Conservation (phyloP, 2,888 invertebrate genomes). For the Stenotaenia linearis region DNA sequence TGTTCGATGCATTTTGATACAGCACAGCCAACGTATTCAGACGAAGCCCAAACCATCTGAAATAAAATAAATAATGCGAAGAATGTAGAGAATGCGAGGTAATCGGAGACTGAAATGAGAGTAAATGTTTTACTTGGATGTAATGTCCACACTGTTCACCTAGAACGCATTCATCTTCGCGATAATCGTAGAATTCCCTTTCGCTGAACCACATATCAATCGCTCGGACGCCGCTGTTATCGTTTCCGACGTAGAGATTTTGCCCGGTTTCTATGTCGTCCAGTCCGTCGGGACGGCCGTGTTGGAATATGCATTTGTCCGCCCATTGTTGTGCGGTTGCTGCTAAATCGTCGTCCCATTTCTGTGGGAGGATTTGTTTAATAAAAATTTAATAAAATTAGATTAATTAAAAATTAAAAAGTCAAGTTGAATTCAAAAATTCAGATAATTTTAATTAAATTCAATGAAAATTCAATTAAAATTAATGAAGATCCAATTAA, state of each 20-base stretch:
- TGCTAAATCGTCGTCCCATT: slow-evolving; percentile 13
- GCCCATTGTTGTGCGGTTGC: slow-evolving; percentile 3
- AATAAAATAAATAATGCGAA: not conserved
- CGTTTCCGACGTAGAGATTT: not conserved
- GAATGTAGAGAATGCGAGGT: too few relatives aligned
- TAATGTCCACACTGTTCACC: slow-evolving; percentile 28
- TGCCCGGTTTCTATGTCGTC: not conserved
- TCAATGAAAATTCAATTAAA: too few relatives aligned
- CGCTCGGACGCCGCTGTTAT: not conserved
- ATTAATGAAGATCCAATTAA: too few relatives aligned
- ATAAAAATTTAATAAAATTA: too few relatives aligned
- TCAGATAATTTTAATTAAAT: too few relatives aligned
- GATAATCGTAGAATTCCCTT: not conserved
- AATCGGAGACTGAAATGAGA: too few relatives aligned
- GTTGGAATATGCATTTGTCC: slow-evolving; percentile 13
- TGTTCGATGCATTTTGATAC: not conserved
- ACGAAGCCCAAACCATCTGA: slow-evolving; percentile 17
- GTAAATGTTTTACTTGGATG: slow-evolving; percentile 22
- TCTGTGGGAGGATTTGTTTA: too few relatives aligned
- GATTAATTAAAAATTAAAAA: too few relatives aligned
- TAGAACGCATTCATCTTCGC: not conserved
- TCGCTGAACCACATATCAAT: slow-evolving; percentile 10
- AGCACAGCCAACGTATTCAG: slow-evolving; percentile 21
- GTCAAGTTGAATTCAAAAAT: too few relatives aligned
- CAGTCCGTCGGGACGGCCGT: not conserved